These are phyloP conservation scores for Papilio xuthus DNA, from an alignment of 1,140 invertebrate genomes.

Conservation along the genomic window DNA sequence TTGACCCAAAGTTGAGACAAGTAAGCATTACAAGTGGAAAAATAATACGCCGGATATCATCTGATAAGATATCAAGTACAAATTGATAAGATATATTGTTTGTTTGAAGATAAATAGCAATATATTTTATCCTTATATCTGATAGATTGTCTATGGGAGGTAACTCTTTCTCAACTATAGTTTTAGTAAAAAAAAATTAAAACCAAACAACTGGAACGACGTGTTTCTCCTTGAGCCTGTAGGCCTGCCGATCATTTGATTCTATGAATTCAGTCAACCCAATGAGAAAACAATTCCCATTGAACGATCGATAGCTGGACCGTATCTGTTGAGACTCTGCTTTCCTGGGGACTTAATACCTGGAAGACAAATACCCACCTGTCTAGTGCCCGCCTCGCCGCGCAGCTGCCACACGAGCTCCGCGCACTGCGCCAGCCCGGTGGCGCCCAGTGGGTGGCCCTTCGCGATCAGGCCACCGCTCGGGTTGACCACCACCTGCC, in stretches of 20 bases:
- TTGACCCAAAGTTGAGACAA: neutral
- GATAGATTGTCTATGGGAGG: neutral
- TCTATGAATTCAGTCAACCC: too few species aligned
- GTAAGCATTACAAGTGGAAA: neutral
- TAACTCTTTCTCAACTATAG: neutral
- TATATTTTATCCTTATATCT: neutral
- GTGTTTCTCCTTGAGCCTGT: neutral
- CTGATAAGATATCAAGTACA: neutral
- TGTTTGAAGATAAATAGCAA: neutral
- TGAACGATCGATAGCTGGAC: too few species aligned
- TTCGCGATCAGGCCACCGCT: slow-evolving; percentile 99
- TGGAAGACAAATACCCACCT: slow-evolving; percentile 76
- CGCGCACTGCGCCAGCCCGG: slow-evolving; percentile 97
- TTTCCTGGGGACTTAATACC: neutral
- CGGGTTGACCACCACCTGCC: slow-evolving; percentile 98
- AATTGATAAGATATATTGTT: neutral
- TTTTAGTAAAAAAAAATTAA: neutral
- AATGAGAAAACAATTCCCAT: too few species aligned
- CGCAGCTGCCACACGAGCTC: slow-evolving; percentile 97
- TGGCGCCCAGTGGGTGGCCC: slow-evolving; percentile 98
- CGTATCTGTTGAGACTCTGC: slow-evolving; percentile 43
- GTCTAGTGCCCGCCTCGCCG: slow-evolving; percentile 93
- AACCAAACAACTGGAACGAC: neutral
- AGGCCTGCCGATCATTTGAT: too few species aligned
- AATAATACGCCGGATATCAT: neutral